A percentile compares a stretch with the other conserved stretches of the same genome.
Conservation (phyloP, 2,113 vertebrate species). For the Sus scrofa region DNA sequence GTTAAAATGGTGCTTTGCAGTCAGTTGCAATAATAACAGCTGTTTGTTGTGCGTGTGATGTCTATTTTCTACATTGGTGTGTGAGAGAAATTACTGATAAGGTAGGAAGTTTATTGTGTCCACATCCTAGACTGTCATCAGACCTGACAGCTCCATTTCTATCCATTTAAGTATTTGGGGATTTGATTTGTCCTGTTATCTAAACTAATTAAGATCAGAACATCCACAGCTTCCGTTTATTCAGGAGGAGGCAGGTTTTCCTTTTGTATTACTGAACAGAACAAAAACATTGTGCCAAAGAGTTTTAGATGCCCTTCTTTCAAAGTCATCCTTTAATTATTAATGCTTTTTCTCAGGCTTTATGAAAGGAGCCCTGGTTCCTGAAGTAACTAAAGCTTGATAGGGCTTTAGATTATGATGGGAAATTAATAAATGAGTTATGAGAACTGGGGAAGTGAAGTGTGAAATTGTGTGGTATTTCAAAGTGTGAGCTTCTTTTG, state of each 20-base stretch:
- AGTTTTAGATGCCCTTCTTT: slow-evolving; percentile 46
- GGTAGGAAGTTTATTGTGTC: slow-evolving; percentile 1
- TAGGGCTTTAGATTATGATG: slow-evolving; percentile 48
- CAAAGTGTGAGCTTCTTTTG: slow-evolving; percentile 29
- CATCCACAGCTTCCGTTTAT: slow-evolving; percentile 14
- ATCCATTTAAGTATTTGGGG: neutral
- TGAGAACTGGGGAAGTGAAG: slow-evolving; percentile 60
- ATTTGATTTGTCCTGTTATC: slow-evolving; percentile 61
- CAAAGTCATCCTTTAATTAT: slow-evolving; percentile 63
- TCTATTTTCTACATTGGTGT: neutral
- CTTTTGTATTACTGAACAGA: neutral
- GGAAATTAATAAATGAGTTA: slow-evolving; percentile 71
- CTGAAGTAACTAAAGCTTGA: slow-evolving; percentile 61
- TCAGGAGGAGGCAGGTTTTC: neutral
- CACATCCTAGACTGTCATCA: neutral
- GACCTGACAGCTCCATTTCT: slow-evolving; percentile 24
- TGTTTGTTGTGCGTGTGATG: neutral
- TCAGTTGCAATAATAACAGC: neutral
- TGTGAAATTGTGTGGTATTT: slow-evolving; percentile 68
- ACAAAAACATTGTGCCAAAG: neutral
- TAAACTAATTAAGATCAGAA: slow-evolving; percentile 59
- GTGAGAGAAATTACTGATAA: slow-evolving; percentile 54
- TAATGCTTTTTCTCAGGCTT: slow-evolving; percentile 62
- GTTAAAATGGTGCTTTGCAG: neutral
- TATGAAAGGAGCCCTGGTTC: slow-evolving; percentile 48